phyloP scores from a whole-genome alignment of 2,113 vertebrate genomes.

The Felis chaus region DNA sequence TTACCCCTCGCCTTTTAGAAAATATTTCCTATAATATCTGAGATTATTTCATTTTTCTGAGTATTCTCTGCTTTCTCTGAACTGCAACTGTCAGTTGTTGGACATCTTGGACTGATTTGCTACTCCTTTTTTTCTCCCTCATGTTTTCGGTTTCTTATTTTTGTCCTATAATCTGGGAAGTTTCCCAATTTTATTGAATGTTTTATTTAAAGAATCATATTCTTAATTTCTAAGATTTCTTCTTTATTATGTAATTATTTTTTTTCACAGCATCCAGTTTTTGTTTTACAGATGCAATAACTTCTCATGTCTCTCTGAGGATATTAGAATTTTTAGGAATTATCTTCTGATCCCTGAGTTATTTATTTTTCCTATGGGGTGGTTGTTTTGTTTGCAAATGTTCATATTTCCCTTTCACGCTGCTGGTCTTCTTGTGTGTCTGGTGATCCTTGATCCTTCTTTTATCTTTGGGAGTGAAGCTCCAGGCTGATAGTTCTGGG shows the following conservation, averaged over 20 bases:
- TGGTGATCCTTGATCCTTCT: background rate
- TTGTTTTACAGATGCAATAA: constrained; percentile 14
- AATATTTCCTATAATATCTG: background rate
- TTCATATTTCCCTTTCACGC: background rate
- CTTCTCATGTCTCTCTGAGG: constrained; percentile 15
- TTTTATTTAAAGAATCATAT: background rate
- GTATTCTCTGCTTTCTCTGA: background rate
- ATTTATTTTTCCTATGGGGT: constrained; percentile 28
- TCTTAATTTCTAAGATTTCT: constrained; percentile 44
- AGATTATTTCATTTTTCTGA: background rate
- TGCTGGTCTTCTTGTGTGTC: background rate
- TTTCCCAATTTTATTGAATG: background rate
- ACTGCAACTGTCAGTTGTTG: background rate
- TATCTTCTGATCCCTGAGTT: constrained; percentile 17
- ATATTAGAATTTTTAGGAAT: constrained; percentile 1
- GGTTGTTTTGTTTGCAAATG: background rate
- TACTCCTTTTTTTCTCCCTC: background rate
- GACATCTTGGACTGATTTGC: background rate
- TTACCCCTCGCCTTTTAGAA: background rate
- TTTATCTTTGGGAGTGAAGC: background rate
- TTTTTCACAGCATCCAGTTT: background rate
- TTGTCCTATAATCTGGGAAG: background rate
- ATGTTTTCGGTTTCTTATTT: constrained; percentile 9
- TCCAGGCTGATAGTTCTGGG: background rate
- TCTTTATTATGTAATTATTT: background rate